Conservation (phyloP, 2,797 vertebrate genomes). For the Coilia nasus region DNA sequence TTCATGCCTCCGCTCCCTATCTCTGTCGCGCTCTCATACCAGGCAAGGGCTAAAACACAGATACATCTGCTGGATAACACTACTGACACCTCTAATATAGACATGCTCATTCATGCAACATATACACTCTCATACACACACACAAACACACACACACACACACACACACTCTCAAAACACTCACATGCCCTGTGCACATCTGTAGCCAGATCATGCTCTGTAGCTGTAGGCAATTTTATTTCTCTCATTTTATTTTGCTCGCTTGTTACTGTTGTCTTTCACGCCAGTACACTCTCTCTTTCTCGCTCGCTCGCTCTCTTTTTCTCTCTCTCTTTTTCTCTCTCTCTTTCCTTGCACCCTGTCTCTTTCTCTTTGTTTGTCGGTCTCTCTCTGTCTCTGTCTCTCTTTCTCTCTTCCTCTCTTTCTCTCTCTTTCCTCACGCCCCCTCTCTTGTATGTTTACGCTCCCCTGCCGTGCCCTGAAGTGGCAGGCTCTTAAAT, state of each 20-base stretch:
- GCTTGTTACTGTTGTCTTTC: too few species aligned
- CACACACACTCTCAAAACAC: not conserved
- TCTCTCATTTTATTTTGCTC: too few species aligned
- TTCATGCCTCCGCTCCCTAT: not conserved
- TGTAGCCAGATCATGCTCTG: not conserved
- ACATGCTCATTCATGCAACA: not conserved
- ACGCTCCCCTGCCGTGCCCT: slow-evolving; percentile 19
- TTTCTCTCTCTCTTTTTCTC: too few species aligned
- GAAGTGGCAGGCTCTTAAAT: slow-evolving; percentile 21
- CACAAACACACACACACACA: not conserved
- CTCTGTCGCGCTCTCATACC: not conserved
- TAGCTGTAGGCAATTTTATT: not conserved
- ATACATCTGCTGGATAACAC: not conserved
- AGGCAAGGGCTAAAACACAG: not conserved
- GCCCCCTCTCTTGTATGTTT: not conserved
- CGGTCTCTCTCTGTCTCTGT: not conserved
- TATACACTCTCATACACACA: not conserved
- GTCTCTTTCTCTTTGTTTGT: not conserved
- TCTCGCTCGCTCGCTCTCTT: too few species aligned
- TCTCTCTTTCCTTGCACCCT: not conserved
- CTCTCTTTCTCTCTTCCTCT: not conserved
- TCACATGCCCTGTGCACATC: not conserved
- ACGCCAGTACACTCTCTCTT: too few species aligned
- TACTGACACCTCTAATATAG: not conserved
- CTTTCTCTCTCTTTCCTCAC: not conserved